These are phyloP conservation scores for Zaprionus lineosus DNA, from an alignment of 2,888 invertebrate species.

Conservation along the genomic window DNA sequence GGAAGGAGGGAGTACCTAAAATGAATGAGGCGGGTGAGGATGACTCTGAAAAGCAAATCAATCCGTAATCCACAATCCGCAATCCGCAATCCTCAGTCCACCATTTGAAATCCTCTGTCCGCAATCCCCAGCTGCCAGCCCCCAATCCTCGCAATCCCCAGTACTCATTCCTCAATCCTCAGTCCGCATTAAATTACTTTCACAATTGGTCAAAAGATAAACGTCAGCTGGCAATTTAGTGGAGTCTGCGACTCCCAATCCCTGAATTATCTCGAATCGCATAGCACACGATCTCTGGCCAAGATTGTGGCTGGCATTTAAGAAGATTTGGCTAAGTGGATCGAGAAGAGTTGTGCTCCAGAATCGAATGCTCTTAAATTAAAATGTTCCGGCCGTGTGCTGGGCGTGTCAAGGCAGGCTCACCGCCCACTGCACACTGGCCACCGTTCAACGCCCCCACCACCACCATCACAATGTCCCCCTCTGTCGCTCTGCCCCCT, in stretches of 20 bases:
- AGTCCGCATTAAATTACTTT: conserved; percentile 75
- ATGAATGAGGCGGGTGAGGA: too few species aligned
- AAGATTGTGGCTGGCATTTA: conserved; percentile 49
- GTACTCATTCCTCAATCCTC: too few species aligned
- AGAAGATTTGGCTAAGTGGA: conserved; percentile 32
- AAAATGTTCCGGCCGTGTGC: conserved; percentile 52
- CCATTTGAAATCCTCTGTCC: too few species aligned
- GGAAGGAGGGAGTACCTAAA: too few species aligned
- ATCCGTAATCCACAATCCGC: too few species aligned
- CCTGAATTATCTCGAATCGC: conserved; percentile 48
- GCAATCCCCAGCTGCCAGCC: too few species aligned
- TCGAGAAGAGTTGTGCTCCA: conserved; percentile 26
- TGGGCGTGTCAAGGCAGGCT: conserved; percentile 46
- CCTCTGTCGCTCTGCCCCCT: too few species aligned
- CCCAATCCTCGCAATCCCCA: too few species aligned
- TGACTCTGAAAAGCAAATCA: too few species aligned
- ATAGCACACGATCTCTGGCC: conserved; percentile 60
- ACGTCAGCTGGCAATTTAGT: conserved; percentile 47
- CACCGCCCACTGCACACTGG: neutral
- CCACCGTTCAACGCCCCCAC: neutral
- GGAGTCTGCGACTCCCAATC: conserved; percentile 24
- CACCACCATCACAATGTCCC: conserved; percentile 2
- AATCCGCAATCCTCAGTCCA: too few species aligned
- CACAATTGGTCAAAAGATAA: conserved; percentile 76
- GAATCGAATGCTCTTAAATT: conserved; percentile 53